Conservation (phyloP, 1,140 invertebrate species). For the Adoxophyes honmai region DNA sequence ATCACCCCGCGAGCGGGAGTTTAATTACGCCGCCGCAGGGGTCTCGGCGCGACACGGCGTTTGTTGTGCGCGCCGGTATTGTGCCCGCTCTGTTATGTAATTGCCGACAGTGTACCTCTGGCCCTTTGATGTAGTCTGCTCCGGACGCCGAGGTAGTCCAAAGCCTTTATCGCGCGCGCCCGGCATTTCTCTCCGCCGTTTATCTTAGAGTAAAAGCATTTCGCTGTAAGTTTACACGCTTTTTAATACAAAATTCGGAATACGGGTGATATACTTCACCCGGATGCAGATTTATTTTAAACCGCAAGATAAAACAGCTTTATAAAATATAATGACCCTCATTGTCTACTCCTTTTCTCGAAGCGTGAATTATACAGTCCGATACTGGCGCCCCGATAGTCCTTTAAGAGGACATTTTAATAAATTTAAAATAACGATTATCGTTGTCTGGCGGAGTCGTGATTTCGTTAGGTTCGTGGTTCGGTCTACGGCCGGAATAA, state of each 20-base stretch:
- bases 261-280: neutral
- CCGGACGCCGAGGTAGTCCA: slow-evolving; percentile 16
- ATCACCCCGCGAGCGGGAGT: slow-evolving; percentile 31
- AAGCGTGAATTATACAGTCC: slow-evolving; percentile 73
- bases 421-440: slow-evolving; percentile 77
- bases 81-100: slow-evolving; percentile 35
- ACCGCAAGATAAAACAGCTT: slow-evolving; percentile 12
- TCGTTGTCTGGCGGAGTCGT: slow-evolving; percentile 71
- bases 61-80: slow-evolving; percentile 35
- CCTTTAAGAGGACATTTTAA: slow-evolving; percentile 73
- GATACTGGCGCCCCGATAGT: slow-evolving; percentile 68
- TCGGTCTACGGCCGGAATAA: slow-evolving; percentile 63
- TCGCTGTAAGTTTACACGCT: neutral
- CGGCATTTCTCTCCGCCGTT: slow-evolving; percentile 11
- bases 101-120: slow-evolving; percentile 35
- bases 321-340: slow-evolving; percentile 55
- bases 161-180: slow-evolving; percentile 5
- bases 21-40: slow-evolving; percentile 57
- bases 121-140: slow-evolving; percentile 25
- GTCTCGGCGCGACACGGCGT: slow-evolving; percentile 43
- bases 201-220: slow-evolving; percentile 12
- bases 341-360: slow-evolving; percentile 57
- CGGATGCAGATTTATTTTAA: slow-evolving; percentile 10
- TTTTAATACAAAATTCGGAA: too few relatives aligned
- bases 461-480: slow-evolving; percentile 73